Conservation (phyloP, 2,888 invertebrate species). For the Parthenolecanium corni region DNA sequence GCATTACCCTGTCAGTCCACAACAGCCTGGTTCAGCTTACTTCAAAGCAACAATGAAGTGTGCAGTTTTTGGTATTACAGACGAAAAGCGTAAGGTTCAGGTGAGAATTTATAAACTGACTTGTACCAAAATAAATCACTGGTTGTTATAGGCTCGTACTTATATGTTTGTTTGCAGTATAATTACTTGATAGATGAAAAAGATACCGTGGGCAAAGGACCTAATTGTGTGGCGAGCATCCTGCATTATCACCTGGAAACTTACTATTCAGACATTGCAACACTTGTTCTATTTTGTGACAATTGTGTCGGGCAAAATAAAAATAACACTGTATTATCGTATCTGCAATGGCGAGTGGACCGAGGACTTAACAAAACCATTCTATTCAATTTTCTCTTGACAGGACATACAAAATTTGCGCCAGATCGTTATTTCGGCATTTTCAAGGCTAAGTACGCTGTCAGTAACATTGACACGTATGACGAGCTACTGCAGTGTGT, state of each 20-base stretch:
- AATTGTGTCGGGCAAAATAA: slow-evolving; percentile 11
- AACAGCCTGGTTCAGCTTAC: neutral
- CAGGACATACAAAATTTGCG: slow-evolving; percentile 2
- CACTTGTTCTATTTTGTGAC: slow-evolving; percentile 5
- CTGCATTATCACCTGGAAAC: slow-evolving; percentile 1
- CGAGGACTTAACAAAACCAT: neutral
- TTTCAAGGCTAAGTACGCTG: neutral
- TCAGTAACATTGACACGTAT: neutral
- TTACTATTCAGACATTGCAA: too few species aligned
- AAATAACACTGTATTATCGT: neutral
- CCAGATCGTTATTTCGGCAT: slow-evolving; percentile 13
- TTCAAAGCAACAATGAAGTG: slow-evolving; percentile 2
- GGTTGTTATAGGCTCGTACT: neutral
- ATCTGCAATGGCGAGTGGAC: neutral
- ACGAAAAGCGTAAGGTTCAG: neutral
- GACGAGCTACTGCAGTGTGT: neutral
- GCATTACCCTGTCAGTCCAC: neutral
- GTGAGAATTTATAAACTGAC: neutral
- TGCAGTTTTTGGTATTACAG: neutral
- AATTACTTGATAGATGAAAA: slow-evolving; percentile 1
- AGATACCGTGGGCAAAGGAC: slow-evolving; percentile 1
- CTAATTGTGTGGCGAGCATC: slow-evolving; percentile 4
- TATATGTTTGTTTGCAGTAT: neutral
- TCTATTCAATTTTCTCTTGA: neutral
- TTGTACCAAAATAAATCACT: neutral